A percentile compares a stretch with the other conserved stretches of the same genome.
phyloP scores from a whole-genome alignment of 1,140 invertebrate genomes.

The Telenomus remus region DNA sequence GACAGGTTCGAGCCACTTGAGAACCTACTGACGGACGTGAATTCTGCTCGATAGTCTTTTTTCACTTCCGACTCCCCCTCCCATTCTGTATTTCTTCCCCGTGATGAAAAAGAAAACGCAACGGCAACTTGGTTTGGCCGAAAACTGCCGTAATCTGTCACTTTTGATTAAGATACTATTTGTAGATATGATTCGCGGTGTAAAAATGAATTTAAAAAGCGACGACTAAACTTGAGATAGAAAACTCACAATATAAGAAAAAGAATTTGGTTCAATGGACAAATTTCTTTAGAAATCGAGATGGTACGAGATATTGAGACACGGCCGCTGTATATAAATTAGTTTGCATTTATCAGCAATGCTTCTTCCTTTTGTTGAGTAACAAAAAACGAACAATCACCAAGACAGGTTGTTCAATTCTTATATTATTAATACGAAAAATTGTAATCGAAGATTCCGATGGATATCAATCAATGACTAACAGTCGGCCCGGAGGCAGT shows the following conservation, averaged over 20 bases:
- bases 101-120: not conserved
- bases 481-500: conserved; percentile 51
- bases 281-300: conserved; percentile 18
- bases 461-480: conserved; percentile 14
- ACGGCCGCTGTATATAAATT: conserved; percentile 51
- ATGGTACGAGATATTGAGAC: conserved; percentile 19
- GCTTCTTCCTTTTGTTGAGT: conserved; percentile 47
- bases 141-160: conserved; percentile 40
- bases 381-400: no score
- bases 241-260: not conserved
- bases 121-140: conserved; percentile 39
- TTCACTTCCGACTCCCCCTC: conserved; percentile 17
- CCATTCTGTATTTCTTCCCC: not conserved
- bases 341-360: conserved; percentile 52
- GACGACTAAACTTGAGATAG: conserved; percentile 4
- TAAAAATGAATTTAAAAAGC: conserved; percentile 30
- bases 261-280: not conserved
- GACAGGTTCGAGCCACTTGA: conserved; percentile 66
- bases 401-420: no score
- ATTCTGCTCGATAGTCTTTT: conserved; percentile 66
- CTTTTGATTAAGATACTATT: conserved; percentile 27
- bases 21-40: conserved; percentile 68
- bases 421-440: no score
- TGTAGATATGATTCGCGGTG: conserved; percentile 53
- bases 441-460: conserved; percentile 1